Evolutionary conservation across 2,113 vertebrate genomes (phyloP).

Genomic region (Ptilonorhynchus violaceus): DNA sequence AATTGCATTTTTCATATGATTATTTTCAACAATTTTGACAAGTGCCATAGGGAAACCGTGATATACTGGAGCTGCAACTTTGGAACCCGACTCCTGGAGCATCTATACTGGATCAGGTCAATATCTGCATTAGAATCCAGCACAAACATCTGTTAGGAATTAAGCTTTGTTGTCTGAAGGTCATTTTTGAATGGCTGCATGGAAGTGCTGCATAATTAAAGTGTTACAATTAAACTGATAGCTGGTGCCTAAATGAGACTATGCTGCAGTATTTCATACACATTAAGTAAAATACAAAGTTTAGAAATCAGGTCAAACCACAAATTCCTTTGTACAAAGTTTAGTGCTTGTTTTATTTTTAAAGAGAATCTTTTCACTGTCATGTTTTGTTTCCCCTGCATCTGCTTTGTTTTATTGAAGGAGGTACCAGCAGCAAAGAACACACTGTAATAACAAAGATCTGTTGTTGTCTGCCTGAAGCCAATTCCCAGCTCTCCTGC

Average conservation of each 20-base stretch:
- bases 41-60: background rate
- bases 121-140: background rate
- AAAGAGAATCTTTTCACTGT: background rate
- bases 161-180: background rate
- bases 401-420: conserved; percentile 25
- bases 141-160: background rate
- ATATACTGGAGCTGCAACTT: background rate
- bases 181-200: background rate
- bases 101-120: background rate
- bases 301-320: background rate
- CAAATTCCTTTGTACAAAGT: background rate
- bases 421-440: background rate
- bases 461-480: background rate
- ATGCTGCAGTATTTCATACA: background rate
- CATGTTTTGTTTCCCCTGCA: background rate
- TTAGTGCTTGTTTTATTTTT: background rate
- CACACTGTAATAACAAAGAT: background rate
- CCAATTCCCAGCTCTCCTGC: background rate
- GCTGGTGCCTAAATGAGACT: background rate
- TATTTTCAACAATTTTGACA: background rate
- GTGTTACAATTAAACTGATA: background rate
- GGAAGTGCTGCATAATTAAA: background rate
- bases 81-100: background rate
- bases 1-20: background rate
- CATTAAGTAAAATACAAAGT: background rate